These are phyloP conservation scores for Gymnocheta viridis DNA, from an alignment of 2,888 invertebrate genomes.

Conservation along the genomic window DNA sequence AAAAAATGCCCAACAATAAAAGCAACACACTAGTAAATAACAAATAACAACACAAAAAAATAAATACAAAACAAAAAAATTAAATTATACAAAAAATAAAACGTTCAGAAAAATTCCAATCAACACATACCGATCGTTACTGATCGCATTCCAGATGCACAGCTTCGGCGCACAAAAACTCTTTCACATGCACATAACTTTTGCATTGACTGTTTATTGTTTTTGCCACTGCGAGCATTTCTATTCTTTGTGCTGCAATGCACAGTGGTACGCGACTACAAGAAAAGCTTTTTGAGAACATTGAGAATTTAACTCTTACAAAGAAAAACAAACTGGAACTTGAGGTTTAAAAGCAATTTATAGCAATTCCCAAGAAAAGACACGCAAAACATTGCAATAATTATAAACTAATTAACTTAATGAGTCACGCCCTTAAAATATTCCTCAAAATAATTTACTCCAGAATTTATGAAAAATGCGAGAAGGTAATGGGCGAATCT, in stretches of 20 bases:
- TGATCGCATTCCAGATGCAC: conserved; percentile 73
- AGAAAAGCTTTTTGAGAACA: background rate
- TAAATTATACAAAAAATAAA: conserved; percentile 2
- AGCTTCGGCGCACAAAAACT: conserved; percentile 57
- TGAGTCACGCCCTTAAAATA: no score
- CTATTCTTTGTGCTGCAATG: background rate
- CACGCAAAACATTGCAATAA: no score
- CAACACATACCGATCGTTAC: conserved; percentile 73
- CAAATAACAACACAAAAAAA: background rate
- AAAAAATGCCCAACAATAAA: background rate
- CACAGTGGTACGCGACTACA: conserved; percentile 9
- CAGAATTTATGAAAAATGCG: no score
- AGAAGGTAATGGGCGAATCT: no score
- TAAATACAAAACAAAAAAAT: conserved; percentile 8
- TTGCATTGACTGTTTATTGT: background rate
- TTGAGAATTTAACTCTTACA: no score
- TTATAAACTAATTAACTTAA: no score
- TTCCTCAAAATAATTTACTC: no score
- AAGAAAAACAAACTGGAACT: no score
- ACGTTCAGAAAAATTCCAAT: conserved; percentile 71
- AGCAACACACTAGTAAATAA: background rate
- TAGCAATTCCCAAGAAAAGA: no score
- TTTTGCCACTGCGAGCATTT: conserved; percentile 9
- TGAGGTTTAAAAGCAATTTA: no score
- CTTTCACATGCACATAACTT: conserved; percentile 19